Evolutionary conservation across 2,888 invertebrate genomes (phyloP), one percentile per base, ranked within the genome.

Genomic region (Anodontia alba): DNA sequence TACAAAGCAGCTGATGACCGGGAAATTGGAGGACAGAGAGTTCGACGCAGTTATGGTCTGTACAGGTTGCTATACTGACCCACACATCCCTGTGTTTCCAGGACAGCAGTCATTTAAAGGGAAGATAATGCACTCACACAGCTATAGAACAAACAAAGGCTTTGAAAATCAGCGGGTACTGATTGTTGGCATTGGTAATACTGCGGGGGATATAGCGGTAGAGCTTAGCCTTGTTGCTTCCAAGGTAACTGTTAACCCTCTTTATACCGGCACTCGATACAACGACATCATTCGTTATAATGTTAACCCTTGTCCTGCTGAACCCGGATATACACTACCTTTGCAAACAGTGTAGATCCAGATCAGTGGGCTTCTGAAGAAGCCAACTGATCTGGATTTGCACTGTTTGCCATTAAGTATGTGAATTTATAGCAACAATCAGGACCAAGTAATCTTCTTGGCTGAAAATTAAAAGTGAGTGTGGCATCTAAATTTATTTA

Each of bases 111-210:
- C 5, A 12, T 67, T 67, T 23, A 10, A 12, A 20, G 67, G 67
- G 20, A 67, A 67, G 36, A 20, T 67, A 12, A 36, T 67, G 23
- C 67, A 67, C 20, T 67, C 67, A 5, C 67, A 67, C n/a, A 3
- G 33, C 20, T 67, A 67, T 36, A 31, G 23, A 31, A 42, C 36
- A 5, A 36, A n/a, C 17, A 2, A 36, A 29, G 88, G 87, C 8
- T 92, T 80, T 76, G 89, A 89, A 57, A 90, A 90, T 69, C 91
- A 91, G 82, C 85, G 90, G 38, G 94, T 95, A 3, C 90, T 95
- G 38, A 91, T 95, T 3, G 89, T 95, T 33, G 95, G 95, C 15
- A 93, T 95, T 71, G 95, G 95, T 10, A 95, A 95, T 80, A 95
- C 95, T 8, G 95, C 94, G 0, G 90, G 93, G 10, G 95, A 95